Evolutionary conservation across 2,797 vertebrate species (phyloP).

Genomic region (Picus viridis): DNA sequence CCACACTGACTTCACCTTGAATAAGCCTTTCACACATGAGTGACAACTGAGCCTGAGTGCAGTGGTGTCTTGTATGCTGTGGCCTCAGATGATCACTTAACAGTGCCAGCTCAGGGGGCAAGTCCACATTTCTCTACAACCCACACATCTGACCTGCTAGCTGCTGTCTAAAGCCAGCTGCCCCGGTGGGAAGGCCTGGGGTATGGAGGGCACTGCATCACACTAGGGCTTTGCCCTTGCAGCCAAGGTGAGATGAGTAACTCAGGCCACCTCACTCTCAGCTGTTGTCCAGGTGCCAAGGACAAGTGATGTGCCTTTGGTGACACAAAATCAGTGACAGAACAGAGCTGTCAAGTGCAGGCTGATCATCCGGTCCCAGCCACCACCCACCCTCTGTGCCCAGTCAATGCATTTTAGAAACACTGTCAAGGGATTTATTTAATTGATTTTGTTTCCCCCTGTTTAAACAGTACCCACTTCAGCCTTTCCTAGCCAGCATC

Average conservation of each 20-base stretch:
- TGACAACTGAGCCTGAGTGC: background rate
- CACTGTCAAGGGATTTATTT: background rate
- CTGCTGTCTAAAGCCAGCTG: background rate
- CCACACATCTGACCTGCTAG: rapidly evolving
- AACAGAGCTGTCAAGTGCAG: background rate
- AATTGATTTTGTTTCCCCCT: background rate
- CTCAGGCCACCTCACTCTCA: background rate
- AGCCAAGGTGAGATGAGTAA: background rate
- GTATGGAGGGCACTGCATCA: background rate
- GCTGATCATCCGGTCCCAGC: background rate
- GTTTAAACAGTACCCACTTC: background rate
- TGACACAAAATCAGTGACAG: background rate
- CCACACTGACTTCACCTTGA: background rate
- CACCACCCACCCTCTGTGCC: background rate
- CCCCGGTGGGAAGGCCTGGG: background rate
- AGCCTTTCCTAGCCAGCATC: rapidly evolving
- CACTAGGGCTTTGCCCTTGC: background rate
- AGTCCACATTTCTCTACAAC: background rate
- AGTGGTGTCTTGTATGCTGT: background rate
- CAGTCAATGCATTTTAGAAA: background rate
- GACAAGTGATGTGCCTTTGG: background rate
- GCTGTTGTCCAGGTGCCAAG: background rate
- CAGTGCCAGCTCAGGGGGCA: background rate
- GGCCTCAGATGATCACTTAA: too few species aligned
- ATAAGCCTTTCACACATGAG: background rate